A percentile compares a stretch with the other conserved stretches of the same genome.
phyloP scores from a whole-genome alignment of 1,140 invertebrate genomes.

The Marisa cornuarietis region DNA sequence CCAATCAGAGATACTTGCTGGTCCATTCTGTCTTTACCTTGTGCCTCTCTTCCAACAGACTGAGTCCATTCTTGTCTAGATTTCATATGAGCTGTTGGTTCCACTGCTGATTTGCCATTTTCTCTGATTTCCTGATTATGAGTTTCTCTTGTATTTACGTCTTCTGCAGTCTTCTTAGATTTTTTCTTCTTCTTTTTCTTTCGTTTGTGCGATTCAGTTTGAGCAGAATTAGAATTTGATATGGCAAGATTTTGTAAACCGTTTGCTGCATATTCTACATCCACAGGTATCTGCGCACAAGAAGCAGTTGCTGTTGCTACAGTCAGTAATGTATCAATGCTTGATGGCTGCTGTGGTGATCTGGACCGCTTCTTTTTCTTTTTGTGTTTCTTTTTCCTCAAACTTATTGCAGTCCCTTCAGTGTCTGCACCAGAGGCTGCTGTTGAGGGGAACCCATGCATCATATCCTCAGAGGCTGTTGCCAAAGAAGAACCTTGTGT shows the following conservation, averaged over 20 bases:
- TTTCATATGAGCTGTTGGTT: not conserved
- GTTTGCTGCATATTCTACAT: not conserved
- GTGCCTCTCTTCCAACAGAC: not conserved
- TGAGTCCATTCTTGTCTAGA: not conserved
- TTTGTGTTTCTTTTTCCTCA: not conserved
- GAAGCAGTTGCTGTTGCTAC: not conserved
- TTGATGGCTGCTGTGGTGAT: conserved; percentile 4
- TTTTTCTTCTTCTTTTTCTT: conserved; percentile 20
- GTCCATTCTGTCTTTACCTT: not conserved
- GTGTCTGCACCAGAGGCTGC: too few species aligned
- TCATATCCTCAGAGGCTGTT: too few species aligned
- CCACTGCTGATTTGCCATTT: not conserved
- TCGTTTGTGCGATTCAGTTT: conserved; percentile 1
- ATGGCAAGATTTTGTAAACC: not conserved
- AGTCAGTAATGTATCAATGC: not conserved
- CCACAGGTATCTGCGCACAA: not conserved
- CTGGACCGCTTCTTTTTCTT: conserved; percentile 20
- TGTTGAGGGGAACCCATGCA: too few species aligned
- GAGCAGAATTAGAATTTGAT: not conserved
- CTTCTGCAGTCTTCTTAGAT: not conserved
- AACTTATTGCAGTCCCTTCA: too few species aligned
- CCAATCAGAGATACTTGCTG: not conserved
- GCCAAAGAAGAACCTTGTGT: too few species aligned
- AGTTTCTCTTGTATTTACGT: not conserved
- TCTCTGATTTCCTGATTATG: not conserved